Evolutionary conservation across 1,140 invertebrate genomes (phyloP).

Genomic region (Panonychus citri): DNA sequence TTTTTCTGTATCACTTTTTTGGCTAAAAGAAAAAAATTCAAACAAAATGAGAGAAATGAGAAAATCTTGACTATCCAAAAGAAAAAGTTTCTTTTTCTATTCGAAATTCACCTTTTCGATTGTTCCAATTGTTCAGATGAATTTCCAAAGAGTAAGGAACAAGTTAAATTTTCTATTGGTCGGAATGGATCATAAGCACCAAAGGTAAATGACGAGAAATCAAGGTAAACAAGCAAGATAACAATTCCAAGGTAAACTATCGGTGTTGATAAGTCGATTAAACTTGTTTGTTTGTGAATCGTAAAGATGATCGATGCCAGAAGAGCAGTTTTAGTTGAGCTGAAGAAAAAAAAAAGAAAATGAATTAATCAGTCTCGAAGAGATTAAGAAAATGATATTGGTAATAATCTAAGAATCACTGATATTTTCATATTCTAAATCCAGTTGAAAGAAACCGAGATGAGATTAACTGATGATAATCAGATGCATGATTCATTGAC

Average conservation of each 20-base stretch:
- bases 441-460: slow-evolving; percentile 1
- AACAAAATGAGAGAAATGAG: too few relatives aligned
- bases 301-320: slow-evolving; percentile 88
- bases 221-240: slow-evolving; percentile 97
- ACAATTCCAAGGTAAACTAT: slow-evolving; percentile 93
- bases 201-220: slow-evolving; percentile 79
- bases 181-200: slow-evolving; percentile 95
- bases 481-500: too few relatives aligned
- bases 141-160: slow-evolving; percentile 90
- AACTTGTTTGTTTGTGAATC: slow-evolving; percentile 80
- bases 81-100: not conserved
- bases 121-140: slow-evolving; percentile 64
- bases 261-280: slow-evolving; percentile 84
- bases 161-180: slow-evolving; percentile 93
- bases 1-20: not conserved
- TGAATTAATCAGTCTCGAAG: not conserved
- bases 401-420: too few relatives aligned
- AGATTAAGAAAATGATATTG: too few relatives aligned
- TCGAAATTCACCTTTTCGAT: not conserved
- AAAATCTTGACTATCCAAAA: not conserved
- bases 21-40: not conserved
- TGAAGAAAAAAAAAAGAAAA: slow-evolving; percentile 26
- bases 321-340: slow-evolving; percentile 85
- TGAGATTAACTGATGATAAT: not conserved
- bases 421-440: too few relatives aligned